These are phyloP conservation scores for Stenodema calcarata DNA, from an alignment of 2,888 invertebrate species.

Conservation along the genomic window DNA sequence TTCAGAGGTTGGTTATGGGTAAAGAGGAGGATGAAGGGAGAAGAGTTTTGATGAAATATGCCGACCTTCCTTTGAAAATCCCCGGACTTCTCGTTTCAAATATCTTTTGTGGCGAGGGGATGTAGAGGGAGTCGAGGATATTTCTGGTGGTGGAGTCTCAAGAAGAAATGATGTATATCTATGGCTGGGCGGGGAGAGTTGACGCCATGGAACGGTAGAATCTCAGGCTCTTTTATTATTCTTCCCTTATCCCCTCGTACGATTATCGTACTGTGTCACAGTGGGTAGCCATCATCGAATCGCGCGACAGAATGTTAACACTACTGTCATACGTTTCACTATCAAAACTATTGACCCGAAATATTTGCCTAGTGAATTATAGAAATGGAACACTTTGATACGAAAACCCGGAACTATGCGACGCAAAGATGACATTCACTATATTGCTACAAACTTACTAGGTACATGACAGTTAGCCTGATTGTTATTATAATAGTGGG, in stretches of 20 bases:
- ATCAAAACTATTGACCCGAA: too few species aligned
- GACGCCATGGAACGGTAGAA: background rate
- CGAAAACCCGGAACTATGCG: too few species aligned
- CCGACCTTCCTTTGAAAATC: conserved; percentile 46
- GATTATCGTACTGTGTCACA: background rate
- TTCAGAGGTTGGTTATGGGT: background rate
- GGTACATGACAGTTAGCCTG: too few species aligned
- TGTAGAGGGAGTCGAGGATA: background rate
- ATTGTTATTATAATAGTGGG: too few species aligned
- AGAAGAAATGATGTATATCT: background rate
- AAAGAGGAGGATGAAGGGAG: background rate
- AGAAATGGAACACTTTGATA: too few species aligned
- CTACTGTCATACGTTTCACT: too few species aligned
- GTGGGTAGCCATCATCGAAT: too few species aligned
- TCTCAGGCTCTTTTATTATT: background rate
- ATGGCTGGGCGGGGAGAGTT: background rate
- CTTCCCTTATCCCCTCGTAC: background rate
- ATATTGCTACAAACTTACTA: too few species aligned
- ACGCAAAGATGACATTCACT: too few species aligned
- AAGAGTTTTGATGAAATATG: conserved; percentile 47
- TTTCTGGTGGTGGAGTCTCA: background rate
- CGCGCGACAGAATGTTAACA: too few species aligned
- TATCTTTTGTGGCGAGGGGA: conserved; percentile 37
- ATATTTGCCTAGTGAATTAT: too few species aligned
- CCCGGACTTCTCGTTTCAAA: conserved; percentile 37